These are phyloP conservation scores for Calliphora vomitoria DNA, from an alignment of 2,888 invertebrate genomes.

Conservation along the genomic window DNA sequence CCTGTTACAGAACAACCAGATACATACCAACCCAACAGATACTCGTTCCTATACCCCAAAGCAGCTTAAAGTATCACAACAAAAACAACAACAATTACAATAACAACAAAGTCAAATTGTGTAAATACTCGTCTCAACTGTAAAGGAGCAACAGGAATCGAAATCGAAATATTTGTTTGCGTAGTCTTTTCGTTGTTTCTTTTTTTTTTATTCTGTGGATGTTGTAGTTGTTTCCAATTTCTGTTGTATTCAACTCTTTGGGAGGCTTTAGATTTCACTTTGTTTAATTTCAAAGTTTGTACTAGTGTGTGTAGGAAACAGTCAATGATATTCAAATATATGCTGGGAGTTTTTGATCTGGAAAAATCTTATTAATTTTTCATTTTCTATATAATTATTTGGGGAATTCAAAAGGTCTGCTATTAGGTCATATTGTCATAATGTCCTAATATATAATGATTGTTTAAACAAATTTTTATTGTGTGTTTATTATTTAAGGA, in stretches of 20 bases:
- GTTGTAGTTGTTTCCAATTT: slow-evolving; percentile 32
- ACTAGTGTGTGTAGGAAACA: slow-evolving; percentile 21
- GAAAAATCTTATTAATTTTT: background rate
- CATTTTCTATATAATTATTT: too few relatives aligned
- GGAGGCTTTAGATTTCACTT: slow-evolving; percentile 70
- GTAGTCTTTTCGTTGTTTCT: background rate
- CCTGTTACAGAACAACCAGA: slow-evolving; percentile 58
- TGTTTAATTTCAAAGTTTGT: slow-evolving; percentile 27
- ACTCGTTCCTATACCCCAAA: slow-evolving; percentile 68
- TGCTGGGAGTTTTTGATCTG: background rate
- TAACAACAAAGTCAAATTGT: slow-evolving; percentile 55
- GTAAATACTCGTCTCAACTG: slow-evolving; percentile 67
- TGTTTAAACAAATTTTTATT: too few relatives aligned
- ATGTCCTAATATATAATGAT: too few relatives aligned
- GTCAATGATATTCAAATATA: slow-evolving; percentile 17
- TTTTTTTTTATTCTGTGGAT: background rate
- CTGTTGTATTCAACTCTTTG: slow-evolving; percentile 49
- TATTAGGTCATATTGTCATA: too few relatives aligned
- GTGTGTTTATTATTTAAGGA: too few relatives aligned
- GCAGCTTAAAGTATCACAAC: slow-evolving; percentile 62
- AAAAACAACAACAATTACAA: slow-evolving; percentile 23
- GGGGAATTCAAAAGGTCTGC: too few relatives aligned
- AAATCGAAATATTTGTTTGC: slow-evolving; percentile 59
- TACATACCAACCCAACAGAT: slow-evolving; percentile 48
- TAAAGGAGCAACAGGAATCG: slow-evolving; percentile 74